Evolutionary conservation across 2,113 vertebrate species (phyloP).

Genomic region (Aspidoscelis tigris): DNA sequence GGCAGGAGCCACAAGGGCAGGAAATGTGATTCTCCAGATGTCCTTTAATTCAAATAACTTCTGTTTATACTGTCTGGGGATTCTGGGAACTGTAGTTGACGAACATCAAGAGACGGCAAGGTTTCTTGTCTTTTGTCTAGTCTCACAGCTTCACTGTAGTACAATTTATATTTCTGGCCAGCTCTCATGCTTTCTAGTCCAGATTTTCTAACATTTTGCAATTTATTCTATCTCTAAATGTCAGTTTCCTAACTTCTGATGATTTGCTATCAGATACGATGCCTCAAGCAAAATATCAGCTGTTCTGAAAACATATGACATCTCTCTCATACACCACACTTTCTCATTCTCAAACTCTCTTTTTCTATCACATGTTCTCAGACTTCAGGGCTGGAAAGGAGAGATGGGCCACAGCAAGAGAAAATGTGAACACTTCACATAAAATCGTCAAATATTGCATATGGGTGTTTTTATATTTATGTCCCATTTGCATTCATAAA

Average conservation of each 20-base stretch:
- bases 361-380: conserved; percentile 45
- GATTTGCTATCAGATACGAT: conserved; percentile 67
- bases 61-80: not conserved
- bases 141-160: conserved; percentile 1
- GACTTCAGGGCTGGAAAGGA: conserved; percentile 50
- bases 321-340: conserved; percentile 6
- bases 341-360: not conserved
- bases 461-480: conserved; percentile 59
- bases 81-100: not conserved
- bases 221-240: conserved; percentile 68
- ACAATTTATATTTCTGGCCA: conserved; percentile 30
- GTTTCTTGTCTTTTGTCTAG: not conserved
- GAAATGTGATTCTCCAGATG: too few relatives aligned
- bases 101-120: not conserved
- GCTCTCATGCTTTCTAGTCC: conserved; percentile 51
- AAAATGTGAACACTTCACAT: conserved; percentile 61
- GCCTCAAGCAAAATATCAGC: conserved; percentile 58
- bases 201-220: conserved; percentile 62
- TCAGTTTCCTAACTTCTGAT: conserved; percentile 56
- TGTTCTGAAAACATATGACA: conserved; percentile 57
- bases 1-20: too few relatives aligned
- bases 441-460: conserved; percentile 58
- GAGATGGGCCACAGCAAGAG: not conserved
- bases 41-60: too few relatives aligned
- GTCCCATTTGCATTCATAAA: conserved; percentile 62